Percentiles rank a stretch among this genome's conserved stretches.
Evolutionary conservation across 2,797 vertebrate genomes (phyloP).

Genomic region (Brachyalestes nurse): DNA sequence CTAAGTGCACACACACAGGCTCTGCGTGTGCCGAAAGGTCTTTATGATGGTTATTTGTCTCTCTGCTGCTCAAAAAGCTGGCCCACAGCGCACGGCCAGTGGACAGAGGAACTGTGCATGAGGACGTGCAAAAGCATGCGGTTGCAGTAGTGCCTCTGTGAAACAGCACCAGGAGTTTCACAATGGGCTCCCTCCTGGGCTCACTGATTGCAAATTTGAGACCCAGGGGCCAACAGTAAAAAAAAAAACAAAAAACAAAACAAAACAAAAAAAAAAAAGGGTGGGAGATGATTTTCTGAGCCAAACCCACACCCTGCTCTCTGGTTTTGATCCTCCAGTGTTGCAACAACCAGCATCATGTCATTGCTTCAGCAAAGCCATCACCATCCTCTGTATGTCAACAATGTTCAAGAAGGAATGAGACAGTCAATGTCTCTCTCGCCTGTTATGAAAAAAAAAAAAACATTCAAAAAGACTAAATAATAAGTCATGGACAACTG

Average conservation of each 20-base stretch:
- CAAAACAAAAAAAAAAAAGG: constrained; percentile 1
- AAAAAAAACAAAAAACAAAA: neutral
- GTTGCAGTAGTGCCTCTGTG: constrained; percentile 26
- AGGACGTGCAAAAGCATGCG: constrained; percentile 3
- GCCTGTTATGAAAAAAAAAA: constrained; percentile 8
- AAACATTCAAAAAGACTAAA: constrained; percentile 32
- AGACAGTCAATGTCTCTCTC: constrained; percentile 31
- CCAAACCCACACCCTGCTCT: constrained; percentile 47
- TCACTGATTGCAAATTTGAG: constrained; percentile 48
- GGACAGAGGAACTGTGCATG: constrained; percentile 7
- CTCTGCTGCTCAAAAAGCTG: neutral
- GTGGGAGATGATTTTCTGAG: constrained; percentile 23
- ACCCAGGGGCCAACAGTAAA: constrained; percentile 33
- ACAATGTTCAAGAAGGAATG: constrained; percentile 26
- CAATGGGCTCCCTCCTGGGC: constrained; percentile 55
- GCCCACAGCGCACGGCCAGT: neutral
- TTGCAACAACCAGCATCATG: constrained; percentile 55
- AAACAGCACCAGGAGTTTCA: constrained; percentile 52
- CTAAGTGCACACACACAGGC: constrained; percentile 3
- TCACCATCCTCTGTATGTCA: constrained; percentile 37
- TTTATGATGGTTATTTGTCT: constrained; percentile 36
- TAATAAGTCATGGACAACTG: constrained; percentile 38
- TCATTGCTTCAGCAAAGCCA: constrained; percentile 28
- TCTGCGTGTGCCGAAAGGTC: constrained; percentile 7
- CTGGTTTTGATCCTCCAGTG: constrained; percentile 50